A percentile compares a stretch with the other conserved stretches of the same genome.
Conservation (phyloP, 2,888 invertebrate species). For the Amblyjoppa proteus region DNA sequence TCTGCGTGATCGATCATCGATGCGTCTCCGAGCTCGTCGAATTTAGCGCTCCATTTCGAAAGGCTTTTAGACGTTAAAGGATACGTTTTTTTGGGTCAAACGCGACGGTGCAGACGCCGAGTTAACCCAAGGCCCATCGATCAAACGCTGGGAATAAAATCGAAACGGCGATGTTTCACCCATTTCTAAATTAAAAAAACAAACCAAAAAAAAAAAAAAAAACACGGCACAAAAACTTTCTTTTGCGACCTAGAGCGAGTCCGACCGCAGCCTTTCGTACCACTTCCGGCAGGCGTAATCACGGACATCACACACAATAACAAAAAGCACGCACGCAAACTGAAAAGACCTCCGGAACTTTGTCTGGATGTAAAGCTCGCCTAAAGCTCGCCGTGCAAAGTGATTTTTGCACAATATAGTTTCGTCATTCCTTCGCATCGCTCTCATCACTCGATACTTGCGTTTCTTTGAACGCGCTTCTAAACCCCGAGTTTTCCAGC, state of each 20-base stretch:
- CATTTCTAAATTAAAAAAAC: background rate
- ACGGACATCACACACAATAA: background rate
- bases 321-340: background rate
- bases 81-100: conserved; percentile 49
- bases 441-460: background rate
- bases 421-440: background rate
- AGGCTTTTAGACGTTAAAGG: background rate
- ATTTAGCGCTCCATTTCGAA: background rate
- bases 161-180: background rate
- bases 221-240: background rate
- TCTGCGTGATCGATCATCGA: conserved; percentile 7
- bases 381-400: background rate
- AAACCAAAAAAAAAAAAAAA: background rate
- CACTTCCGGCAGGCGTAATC: no score
- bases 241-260: no score
- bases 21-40: background rate
- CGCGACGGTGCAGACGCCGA: background rate
- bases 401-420: background rate
- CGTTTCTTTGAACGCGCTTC: background rate
- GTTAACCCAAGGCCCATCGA: conserved; percentile 37
- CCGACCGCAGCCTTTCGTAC: no score
- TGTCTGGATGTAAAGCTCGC: background rate
- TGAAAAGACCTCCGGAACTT: background rate
- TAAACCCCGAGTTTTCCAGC: background rate
- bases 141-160: conserved; percentile 51